phyloP scores from a whole-genome alignment of 2,797 vertebrate species.

The Tarsius wallacei region DNA sequence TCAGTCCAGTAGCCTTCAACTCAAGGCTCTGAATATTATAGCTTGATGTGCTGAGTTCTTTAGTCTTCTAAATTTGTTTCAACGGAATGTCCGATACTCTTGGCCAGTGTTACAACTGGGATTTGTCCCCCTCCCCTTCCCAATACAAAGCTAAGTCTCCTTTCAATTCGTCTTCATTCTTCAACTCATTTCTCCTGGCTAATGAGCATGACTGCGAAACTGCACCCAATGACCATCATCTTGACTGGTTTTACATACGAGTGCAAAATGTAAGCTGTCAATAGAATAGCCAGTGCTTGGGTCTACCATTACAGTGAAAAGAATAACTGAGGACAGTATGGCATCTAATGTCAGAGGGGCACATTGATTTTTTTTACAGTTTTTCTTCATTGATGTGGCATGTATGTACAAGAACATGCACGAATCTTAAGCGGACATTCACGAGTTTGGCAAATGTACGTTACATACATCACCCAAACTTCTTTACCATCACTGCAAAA shows the following conservation, averaged over 20 bases:
- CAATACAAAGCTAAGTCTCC: background rate
- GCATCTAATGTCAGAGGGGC: background rate
- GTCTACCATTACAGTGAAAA: background rate
- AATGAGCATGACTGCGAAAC: background rate
- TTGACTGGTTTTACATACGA: background rate
- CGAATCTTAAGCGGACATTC: background rate
- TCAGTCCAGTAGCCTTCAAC: background rate
- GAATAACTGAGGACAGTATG: background rate
- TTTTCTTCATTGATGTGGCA: background rate
- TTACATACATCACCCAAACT: background rate
- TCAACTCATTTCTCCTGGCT: background rate
- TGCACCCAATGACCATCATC: background rate
- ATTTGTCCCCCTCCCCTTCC: background rate
- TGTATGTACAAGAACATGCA: background rate
- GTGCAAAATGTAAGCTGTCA: background rate
- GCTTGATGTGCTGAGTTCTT: background rate
- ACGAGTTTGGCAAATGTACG: background rate
- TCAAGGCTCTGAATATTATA: background rate
- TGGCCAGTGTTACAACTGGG: background rate
- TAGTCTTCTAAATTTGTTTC: background rate
- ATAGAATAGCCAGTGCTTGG: background rate
- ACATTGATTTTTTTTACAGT: background rate
- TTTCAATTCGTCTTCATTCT: background rate
- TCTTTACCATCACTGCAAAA: background rate
- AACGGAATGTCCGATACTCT: background rate